phyloP scores from a whole-genome alignment of 2,113 vertebrate species.

The Cheirogaleus medius region DNA sequence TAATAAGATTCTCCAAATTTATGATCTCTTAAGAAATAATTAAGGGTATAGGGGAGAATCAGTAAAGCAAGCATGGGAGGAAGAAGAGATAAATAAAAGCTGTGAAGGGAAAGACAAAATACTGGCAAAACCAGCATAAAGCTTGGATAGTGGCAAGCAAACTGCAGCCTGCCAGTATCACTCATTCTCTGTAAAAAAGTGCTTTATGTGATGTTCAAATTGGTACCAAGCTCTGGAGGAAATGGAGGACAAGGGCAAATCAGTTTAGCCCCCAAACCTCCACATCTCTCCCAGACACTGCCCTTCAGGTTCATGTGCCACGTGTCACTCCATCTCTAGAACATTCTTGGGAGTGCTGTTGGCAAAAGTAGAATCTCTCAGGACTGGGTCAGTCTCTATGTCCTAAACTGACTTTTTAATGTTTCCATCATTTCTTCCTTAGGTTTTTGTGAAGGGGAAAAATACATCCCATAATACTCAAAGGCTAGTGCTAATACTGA shows the following conservation, averaged over 20 bases:
- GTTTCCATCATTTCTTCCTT: background rate
- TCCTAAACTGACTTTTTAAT: background rate
- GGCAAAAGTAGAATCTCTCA: background rate
- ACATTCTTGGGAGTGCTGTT: background rate
- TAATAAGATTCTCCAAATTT: background rate
- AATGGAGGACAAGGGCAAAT: background rate
- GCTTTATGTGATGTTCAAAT: background rate
- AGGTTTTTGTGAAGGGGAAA: background rate
- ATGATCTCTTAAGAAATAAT: conserved; percentile 5
- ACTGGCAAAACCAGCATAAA: background rate
- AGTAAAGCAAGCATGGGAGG: background rate
- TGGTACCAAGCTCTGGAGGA: background rate
- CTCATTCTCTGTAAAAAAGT: background rate
- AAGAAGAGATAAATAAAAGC: background rate
- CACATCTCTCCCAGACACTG: fast-evolving
- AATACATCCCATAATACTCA: background rate
- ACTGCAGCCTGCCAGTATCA: background rate
- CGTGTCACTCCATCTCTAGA: background rate
- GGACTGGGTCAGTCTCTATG: background rate
- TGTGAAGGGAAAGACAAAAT: background rate
- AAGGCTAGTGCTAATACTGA: background rate
- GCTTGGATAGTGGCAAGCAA: background rate
- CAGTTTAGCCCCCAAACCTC: background rate
- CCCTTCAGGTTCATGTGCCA: background rate
- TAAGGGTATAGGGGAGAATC: background rate